These are phyloP conservation scores for Luperina nickerlii DNA, from an alignment of 2,888 invertebrate genomes.

Conservation along the genomic window DNA sequence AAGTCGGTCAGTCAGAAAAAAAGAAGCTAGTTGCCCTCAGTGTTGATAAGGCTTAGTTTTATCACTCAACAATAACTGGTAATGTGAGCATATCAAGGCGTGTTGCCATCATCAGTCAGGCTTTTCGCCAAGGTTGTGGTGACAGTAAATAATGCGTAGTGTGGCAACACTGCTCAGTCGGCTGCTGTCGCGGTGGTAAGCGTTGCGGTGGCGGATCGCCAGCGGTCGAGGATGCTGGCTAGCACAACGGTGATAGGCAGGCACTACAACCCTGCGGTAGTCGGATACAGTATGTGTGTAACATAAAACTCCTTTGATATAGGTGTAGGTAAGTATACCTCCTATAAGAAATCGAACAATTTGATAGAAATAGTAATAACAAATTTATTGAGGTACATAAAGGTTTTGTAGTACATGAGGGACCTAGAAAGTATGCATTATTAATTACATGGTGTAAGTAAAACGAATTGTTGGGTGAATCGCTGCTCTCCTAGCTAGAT, in stretches of 20 bases:
- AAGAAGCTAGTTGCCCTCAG: no score
- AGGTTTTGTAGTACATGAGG: no score
- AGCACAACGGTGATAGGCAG: background rate
- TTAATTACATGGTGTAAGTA: no score
- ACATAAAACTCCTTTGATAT: no score
- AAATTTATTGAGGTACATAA: no score
- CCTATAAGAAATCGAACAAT: background rate
- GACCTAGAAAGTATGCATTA: no score
- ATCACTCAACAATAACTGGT: constrained; percentile 23
- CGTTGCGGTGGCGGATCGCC: constrained; percentile 55
- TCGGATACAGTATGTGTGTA: background rate
- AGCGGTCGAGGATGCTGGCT: constrained; percentile 67
- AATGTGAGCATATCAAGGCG: constrained; percentile 26
- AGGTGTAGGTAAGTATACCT: background rate
- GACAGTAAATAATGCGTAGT: constrained; percentile 47
- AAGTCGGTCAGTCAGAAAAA: no score
- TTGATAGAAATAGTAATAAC: background rate
- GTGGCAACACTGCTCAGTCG: constrained; percentile 30
- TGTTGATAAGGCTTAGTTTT: constrained; percentile 9
- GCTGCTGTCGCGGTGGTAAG: constrained; percentile 35
- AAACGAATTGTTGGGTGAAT: no score
- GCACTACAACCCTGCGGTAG: background rate
- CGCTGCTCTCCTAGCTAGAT: no score
- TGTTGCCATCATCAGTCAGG: constrained; percentile 51
- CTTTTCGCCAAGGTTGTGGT: constrained; percentile 42